Evolutionary conservation across 2,113 vertebrate genomes (phyloP), one percentile per base, ranked within the genome.

Genomic region (Lampris megalopsis): DNA sequence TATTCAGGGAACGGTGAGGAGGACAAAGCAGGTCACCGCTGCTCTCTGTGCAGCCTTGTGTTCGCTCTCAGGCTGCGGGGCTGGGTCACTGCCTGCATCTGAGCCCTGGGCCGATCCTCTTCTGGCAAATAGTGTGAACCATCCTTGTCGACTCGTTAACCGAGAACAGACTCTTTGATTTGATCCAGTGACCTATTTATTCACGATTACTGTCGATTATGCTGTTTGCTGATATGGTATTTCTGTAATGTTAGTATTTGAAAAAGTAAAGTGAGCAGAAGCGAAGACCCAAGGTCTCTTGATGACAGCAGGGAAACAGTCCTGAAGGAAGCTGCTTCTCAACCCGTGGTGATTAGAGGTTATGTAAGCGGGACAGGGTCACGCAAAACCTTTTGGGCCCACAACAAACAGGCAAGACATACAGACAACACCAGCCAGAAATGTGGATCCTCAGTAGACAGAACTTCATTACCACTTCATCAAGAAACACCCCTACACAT

Each of bases 1-100:
- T 93, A 92, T 93, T 93, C 91, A 75, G 86, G 90, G 91, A 91
- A 82, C 73, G 49, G 73, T 71, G 69, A 68, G 41, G 77, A 86
- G 89, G 86, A 89, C 88, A 93, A 84, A 89, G 82, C 77, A 53
- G 71, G 62, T 76, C 77, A 70, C 48, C 61, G 52, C 56, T 43
- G 76, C 81, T 86, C 73, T 83, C 77, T 73, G 63, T 89, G 88
- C 76, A 71, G 78, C 76, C 85, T 84, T 80, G 83, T 91, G 77
- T 79, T 84, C 66, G 48, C 79, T 88, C 85, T 86, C 79, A 83
- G 84, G 90, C 71, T 84, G 59, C 80, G 73, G 36, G 71, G 63
- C 65, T 83, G 78, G 81, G 81, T 78, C 73, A 68, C 52, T 74
- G 85, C 83, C 77, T 63, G 60, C 2, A 38, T 84, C 82, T 13